Conservation (phyloP, 2,888 invertebrate genomes). For the Drosophila nigricruria region DNA sequence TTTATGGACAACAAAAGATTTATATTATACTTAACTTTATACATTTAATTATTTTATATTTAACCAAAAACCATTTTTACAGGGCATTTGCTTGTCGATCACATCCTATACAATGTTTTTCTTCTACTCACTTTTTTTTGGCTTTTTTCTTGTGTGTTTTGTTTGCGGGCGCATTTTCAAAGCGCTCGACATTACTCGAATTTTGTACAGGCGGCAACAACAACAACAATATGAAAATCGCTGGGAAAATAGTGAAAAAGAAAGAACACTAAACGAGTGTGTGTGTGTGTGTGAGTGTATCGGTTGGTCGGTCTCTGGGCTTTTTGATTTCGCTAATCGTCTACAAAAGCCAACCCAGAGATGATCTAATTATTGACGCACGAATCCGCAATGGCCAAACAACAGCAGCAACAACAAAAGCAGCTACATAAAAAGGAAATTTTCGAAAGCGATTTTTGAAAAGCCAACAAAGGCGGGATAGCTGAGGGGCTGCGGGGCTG, state of each 20-base stretch:
- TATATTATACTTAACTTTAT: neutral
- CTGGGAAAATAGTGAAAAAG: conserved; percentile 42
- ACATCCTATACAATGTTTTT: neutral
- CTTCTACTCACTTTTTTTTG: conserved; percentile 10
- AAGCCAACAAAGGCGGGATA: conserved; percentile 21
- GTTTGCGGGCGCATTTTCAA: conserved; percentile 38
- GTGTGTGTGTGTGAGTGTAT: conserved; percentile 33
- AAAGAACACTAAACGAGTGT: conserved; percentile 25
- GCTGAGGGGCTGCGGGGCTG: neutral
- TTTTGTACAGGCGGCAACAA: conserved; percentile 39
- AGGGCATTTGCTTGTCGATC: conserved; percentile 22
- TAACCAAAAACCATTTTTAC: neutral
- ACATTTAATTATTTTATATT: neutral
- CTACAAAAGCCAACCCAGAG: conserved; percentile 68
- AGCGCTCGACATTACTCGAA: conserved; percentile 58
- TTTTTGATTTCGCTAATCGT: conserved; percentile 77
- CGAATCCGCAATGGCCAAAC: conserved; percentile 66
- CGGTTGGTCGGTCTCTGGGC: conserved; percentile 54
- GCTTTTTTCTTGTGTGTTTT: conserved; percentile 25
- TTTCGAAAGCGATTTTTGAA: conserved; percentile 22
- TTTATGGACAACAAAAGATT: too few relatives aligned
- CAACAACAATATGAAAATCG: conserved; percentile 39
- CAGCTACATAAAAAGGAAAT: conserved; percentile 34
- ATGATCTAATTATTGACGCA: conserved; percentile 79
- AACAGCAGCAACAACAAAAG: conserved; percentile 37